Conservation (phyloP, 1,140 invertebrate species). For the Geopemphigus sp. region DNA sequence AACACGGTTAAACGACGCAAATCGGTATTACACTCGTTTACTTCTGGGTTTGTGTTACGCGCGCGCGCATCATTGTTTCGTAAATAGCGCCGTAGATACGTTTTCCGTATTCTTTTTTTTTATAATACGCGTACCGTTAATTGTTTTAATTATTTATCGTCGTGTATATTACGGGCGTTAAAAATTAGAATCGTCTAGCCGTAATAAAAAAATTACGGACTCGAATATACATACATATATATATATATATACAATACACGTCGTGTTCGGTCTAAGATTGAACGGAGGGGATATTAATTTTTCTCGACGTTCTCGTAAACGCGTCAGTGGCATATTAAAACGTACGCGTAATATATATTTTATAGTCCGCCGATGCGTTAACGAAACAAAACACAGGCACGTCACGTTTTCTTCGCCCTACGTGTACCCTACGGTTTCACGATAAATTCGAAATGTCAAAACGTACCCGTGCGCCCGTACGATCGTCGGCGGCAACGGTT, state of each 20-base stretch:
- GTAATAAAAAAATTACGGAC: neutral
- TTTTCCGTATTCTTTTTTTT: too few relatives aligned
- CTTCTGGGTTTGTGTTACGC: neutral
- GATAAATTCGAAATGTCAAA: slow-evolving; percentile 32
- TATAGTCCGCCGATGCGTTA: neutral
- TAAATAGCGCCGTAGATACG: too few relatives aligned
- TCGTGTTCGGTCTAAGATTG: neutral
- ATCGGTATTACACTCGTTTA: too few relatives aligned
- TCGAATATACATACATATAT: neutral
- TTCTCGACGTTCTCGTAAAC: slow-evolving; percentile 1
- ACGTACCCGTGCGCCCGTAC: neutral
- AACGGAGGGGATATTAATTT: slow-evolving; percentile 21
- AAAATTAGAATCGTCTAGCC: neutral
- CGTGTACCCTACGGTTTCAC: too few relatives aligned
- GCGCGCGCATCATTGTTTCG: too few relatives aligned
- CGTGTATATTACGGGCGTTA: neutral
- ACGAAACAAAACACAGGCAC: neutral
- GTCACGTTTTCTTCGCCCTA: slow-evolving; percentile 26
- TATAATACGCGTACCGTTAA: neutral
- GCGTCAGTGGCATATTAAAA: neutral
- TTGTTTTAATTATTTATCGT: slow-evolving; percentile 3
- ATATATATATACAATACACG: neutral
- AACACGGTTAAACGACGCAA: too few relatives aligned
- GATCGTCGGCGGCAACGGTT: neutral
- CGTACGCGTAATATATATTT: neutral